Percentiles rank a stretch among this genome's conserved stretches.
Conservation (phyloP, 2,888 invertebrate species). For the Ophioninae sp. region DNA sequence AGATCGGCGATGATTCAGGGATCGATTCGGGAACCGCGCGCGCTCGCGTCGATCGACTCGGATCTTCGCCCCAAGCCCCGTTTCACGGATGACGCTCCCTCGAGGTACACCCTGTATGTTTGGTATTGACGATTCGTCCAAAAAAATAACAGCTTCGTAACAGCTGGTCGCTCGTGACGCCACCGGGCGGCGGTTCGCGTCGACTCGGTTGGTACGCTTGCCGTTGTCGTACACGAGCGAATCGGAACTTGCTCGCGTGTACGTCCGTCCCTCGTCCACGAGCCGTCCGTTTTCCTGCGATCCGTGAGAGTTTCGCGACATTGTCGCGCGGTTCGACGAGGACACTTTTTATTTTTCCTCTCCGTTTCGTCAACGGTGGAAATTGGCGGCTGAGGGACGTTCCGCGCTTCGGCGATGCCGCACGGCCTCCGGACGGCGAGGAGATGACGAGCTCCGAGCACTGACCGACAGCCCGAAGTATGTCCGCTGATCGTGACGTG, state of each 20-base stretch:
- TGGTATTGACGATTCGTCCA: no score
- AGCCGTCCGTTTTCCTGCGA: constrained; percentile 50
- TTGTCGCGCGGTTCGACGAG: constrained; percentile 16
- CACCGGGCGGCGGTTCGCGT: no score
- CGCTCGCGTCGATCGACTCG: no score
- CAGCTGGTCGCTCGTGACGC: no score
- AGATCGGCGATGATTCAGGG: no score
- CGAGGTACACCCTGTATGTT: no score
- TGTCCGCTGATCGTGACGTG: constrained; percentile 75
- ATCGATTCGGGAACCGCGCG: no score
- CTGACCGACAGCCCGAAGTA: constrained; percentile 65
- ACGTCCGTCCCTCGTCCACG: background rate
- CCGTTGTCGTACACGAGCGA: no score
- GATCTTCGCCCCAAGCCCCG: no score
- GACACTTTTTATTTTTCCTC: background rate
- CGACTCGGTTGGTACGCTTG: no score
- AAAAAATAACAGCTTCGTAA: no score
- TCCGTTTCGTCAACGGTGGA: background rate
- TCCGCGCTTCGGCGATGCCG: constrained; percentile 24
- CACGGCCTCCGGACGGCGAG: background rate
- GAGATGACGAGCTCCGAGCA: constrained; percentile 9
- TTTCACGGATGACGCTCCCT: no score
- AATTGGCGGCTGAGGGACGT: background rate
- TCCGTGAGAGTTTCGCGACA: constrained; percentile 24
- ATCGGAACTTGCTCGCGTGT: background rate